Evolutionary conservation across 2,113 vertebrate species (phyloP), one percentile per base, ranked within the genome.

Genomic region (Galbula dea): DNA sequence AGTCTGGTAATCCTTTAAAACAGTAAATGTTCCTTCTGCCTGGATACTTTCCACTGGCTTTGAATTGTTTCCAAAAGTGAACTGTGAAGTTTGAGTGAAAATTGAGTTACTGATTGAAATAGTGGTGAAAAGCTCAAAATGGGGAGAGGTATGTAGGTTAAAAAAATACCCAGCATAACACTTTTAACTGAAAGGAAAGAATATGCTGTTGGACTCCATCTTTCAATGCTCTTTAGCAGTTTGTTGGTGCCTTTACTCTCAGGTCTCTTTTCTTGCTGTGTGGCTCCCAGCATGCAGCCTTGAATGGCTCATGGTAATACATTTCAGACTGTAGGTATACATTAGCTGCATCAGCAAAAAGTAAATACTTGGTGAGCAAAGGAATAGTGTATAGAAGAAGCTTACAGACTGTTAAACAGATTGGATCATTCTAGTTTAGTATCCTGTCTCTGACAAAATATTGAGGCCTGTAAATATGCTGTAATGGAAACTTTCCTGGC

Each of bases 1-100:
- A 81, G 17, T 83, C 93, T 95, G 72, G 54, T 95, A 95, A 94
- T 95, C 95, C 94, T 84, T 95, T 95, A 95, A 95, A 95, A 94
- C 61, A 88, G 73, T 90, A 34, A 45, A 88, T 48, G 86, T 88
- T 84, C 39, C 61, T 93, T 48, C 83, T 0, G 3, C 65, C 55
- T 79, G 4, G 0, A 66, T 83, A 26, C 49, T 41, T 29, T 76
- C 51, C 65, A 78, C 76, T 90, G 77, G 48, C 81, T 94, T n/a
- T 95, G 80, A 68, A 86, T 67, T 41, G 67, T 77, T 86, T 86
- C 73, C 68, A 88, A 86, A 90, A 71, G 20, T 18, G 59, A 94
- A 75, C 52, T 49, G 71, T 65, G 73, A 94, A 77, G 83, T 88
- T 90, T 69, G 92, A 94, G 93, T 69, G 92, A 93, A 93, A 94